Conservation (phyloP, 2,113 vertebrate genomes). For the Euleptes europaea region DNA sequence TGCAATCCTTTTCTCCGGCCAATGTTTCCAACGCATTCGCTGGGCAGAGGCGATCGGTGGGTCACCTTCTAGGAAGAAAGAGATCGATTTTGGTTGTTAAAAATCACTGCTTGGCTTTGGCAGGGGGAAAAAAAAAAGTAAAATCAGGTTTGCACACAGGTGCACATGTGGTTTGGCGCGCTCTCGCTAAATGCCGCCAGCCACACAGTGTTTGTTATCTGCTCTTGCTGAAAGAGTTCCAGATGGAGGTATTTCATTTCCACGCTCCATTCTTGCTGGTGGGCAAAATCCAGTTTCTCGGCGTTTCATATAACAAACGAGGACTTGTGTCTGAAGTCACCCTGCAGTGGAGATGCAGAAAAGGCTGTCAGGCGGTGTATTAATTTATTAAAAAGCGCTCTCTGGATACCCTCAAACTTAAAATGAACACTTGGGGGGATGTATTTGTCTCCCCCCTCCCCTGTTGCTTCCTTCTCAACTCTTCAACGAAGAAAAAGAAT, state of each 20-base stretch:
- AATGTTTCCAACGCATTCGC: conserved; percentile 7
- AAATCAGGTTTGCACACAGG: conserved; percentile 55
- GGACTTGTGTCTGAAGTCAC: conserved; percentile 97
- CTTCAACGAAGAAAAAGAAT: too few relatives aligned
- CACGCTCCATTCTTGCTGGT: neutral
- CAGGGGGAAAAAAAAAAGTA: conserved; percentile 66
- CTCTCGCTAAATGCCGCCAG: conserved; percentile 54
- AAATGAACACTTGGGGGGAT: neutral
- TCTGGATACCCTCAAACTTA: neutral
- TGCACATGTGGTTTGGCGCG: neutral
- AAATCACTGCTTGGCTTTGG: conserved; percentile 73
- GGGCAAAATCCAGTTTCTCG: conserved; percentile 9
- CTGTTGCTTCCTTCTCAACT: too few relatives aligned
- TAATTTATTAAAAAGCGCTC: neutral
- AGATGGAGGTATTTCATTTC: neutral
- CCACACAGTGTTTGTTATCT: conserved; percentile 37
- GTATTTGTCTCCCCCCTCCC: too few relatives aligned
- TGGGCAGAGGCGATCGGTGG: conserved; percentile 32
- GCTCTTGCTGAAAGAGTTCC: neutral
- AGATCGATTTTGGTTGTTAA: conserved; percentile 47
- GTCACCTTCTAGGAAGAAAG: conserved; percentile 39
- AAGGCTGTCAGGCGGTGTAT: neutral
- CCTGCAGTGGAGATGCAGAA: conserved; percentile 74
- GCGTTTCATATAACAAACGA: conserved; percentile 91
- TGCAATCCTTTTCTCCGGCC: conserved; percentile 38